phyloP scores from a whole-genome alignment of 2,888 invertebrate species.

The Acanthoscelides obtectus region DNA sequence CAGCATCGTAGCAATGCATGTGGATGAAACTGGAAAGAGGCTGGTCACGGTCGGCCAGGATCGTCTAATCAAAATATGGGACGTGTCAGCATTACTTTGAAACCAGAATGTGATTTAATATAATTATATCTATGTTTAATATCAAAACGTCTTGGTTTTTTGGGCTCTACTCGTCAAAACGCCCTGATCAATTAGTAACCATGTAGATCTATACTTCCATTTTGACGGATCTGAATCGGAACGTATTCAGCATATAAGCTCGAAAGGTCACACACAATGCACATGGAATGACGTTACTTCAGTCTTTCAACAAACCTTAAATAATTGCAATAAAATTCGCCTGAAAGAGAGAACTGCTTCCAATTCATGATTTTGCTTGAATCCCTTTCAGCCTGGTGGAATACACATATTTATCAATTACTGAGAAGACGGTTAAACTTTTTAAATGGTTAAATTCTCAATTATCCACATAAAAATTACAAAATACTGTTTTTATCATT shows the following conservation, averaged over 20 bases:
- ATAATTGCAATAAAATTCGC: too few species aligned
- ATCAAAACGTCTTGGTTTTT: neutral
- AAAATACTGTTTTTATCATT: too few species aligned
- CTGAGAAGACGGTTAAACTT: too few species aligned
- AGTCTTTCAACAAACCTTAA: too few species aligned
- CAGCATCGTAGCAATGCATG: slow-evolving; percentile 79
- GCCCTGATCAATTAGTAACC: neutral
- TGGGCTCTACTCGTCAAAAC: neutral
- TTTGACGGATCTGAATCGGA: neutral
- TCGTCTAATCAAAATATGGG: slow-evolving; percentile 91
- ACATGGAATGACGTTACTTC: too few species aligned
- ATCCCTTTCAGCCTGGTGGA: too few species aligned
- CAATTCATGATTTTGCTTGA: too few species aligned
- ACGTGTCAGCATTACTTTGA: slow-evolving; percentile 60
- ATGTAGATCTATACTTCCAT: neutral
- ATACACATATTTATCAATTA: too few species aligned
- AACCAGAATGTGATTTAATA: slow-evolving; percentile 43
- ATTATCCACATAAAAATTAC: too few species aligned
- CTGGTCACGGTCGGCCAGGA: slow-evolving; percentile 93
- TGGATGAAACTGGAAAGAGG: slow-evolving; percentile 83
- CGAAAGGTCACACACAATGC: too few species aligned
- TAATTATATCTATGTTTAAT: slow-evolving; percentile 8
- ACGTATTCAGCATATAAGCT: neutral
- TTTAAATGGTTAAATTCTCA: too few species aligned
- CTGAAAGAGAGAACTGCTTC: too few species aligned